Percentiles rank a stretch among this genome's conserved stretches.
Evolutionary conservation across 2,888 invertebrate genomes (phyloP).

Genomic region (Dynastes tityus): DNA sequence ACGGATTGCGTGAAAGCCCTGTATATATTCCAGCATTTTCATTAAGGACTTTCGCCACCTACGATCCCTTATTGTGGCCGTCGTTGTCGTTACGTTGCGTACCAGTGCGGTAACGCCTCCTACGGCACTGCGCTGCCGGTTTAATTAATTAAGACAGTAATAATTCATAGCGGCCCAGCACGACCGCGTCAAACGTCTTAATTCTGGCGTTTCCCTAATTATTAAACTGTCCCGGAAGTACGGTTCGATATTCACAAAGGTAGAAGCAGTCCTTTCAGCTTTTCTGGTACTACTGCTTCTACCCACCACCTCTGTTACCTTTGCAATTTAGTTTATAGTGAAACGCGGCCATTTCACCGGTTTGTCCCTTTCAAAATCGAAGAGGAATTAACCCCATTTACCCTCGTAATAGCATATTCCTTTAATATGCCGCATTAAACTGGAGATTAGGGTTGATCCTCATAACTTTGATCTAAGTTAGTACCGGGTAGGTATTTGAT

Average conservation of each 20-base stretch:
- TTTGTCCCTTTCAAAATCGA: background rate
- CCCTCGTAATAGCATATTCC: background rate
- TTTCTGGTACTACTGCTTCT: background rate
- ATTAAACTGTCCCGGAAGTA: conserved; percentile 65
- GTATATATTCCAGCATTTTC: conserved; percentile 17
- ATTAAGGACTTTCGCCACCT: conserved; percentile 28
- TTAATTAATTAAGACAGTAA: conserved; percentile 60
- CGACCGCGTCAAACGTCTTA: conserved; percentile 66
- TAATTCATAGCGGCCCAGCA: conserved; percentile 64
- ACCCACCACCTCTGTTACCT: background rate
- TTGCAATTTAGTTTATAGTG: background rate
- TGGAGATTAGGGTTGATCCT: too few species aligned
- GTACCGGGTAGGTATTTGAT: too few species aligned
- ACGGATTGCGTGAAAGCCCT: background rate
- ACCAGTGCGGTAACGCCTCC: conserved; percentile 17
- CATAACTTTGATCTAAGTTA: too few species aligned
- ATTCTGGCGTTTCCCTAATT: conserved; percentile 65
- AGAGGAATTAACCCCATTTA: background rate
- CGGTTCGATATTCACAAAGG: conserved; percentile 51
- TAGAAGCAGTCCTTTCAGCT: conserved; percentile 14
- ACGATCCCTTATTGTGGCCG: background rate
- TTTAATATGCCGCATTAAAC: background rate
- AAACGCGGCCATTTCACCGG: background rate
- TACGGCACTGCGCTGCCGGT: conserved; percentile 43
- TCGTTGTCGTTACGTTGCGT: conserved; percentile 3